Percentiles rank a stretch among this genome's conserved stretches.
Evolutionary conservation across 1,140 invertebrate genomes (phyloP).

Genomic region (Macrostomum lignano): DNA sequence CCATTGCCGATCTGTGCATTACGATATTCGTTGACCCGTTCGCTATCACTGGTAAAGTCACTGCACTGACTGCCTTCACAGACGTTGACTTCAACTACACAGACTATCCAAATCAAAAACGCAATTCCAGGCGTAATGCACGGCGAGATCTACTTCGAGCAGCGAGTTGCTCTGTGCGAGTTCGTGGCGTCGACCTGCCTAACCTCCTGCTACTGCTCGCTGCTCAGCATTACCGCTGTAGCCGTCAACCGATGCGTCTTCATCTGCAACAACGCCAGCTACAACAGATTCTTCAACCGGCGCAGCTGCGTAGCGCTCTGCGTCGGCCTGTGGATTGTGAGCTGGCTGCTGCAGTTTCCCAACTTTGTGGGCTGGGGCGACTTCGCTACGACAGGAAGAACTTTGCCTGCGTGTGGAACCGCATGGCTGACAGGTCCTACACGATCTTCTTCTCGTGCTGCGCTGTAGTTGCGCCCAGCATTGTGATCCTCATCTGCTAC

Average conservation of each 20-base stretch:
- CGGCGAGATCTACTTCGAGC: conserved; percentile 15
- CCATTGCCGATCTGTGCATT: no score
- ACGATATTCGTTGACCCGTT: no score
- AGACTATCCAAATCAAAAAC: not conserved
- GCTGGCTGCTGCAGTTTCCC: conserved; percentile 15
- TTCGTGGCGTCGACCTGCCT: conserved; percentile 15
- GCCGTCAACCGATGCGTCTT: conserved; percentile 17
- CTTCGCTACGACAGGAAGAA: conserved; percentile 15
- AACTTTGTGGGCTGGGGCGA: conserved; percentile 19
- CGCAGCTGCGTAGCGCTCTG: conserved; percentile 10
- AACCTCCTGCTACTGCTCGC: conserved; percentile 19
- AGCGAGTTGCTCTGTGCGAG: conserved; percentile 12
- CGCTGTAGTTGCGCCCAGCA: conserved; percentile 12
- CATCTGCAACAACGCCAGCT: conserved; percentile 13
- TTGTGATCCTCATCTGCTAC: conserved; percentile 13
- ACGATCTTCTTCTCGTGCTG: conserved; percentile 14
- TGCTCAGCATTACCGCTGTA: conserved; percentile 15
- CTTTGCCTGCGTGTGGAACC: conserved; percentile 17
- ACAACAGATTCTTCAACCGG: conserved; percentile 6
- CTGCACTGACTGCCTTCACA: no score
- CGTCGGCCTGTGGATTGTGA: conserved; percentile 12
- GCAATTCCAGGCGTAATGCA: conserved; percentile 14
- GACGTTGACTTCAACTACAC: no score
- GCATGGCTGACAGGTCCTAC: conserved; percentile 15
- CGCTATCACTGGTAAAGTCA: no score